Base-by-base conservation (phyloP, 1,140 invertebrate species). In the Mamestra configurata region DNA sequence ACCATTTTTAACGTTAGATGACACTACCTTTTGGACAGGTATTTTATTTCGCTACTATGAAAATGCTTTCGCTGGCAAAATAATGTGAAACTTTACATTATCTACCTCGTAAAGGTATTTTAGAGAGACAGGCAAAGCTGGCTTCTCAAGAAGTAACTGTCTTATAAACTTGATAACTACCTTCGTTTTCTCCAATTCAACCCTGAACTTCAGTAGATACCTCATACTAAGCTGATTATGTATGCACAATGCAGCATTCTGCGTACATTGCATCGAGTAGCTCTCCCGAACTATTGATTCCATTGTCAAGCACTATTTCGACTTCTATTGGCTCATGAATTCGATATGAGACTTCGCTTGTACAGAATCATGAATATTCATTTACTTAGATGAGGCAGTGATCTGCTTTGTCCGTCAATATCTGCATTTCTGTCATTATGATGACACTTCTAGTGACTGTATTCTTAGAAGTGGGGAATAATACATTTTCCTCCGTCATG, bases 331-430 rank as follows among this genome's bases (percentile, higher is more conserved):
- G 8, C 59, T 64, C 59, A 64, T 64, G 59, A 64, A 40, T 64
- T 40, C 24, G 11, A 27, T 57, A 57, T 57, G 55, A 24, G 15
- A 24, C 55, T 27, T 1, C 43, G 8, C 31, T 37, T 20, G 3
- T 37, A 37, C 59, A 61, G 53, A 24, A 13, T 61, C 57, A 64
- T 64, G 59, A 64, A 64, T 64, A 64, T 40, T 61, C 57, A 61
- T 35, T n/a, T 8, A 18, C 5, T 13, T 64, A 64, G 10, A 64
- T 64, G 18, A 37, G 18, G 18, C 59, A 18, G 35, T 64, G 59
- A 64, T 64, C 35, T 20, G 31, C 35, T 20, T 64, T 40, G 59
- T 64, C 8, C 18, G 35, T 37, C 59, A 37, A 35, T 40, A n/a
- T 64, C 59, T 64, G n/a, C 59, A 61, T 35, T 59, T 3, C 37